Conservation (phyloP, 2,113 vertebrate species). For the Perca flavescens region DNA sequence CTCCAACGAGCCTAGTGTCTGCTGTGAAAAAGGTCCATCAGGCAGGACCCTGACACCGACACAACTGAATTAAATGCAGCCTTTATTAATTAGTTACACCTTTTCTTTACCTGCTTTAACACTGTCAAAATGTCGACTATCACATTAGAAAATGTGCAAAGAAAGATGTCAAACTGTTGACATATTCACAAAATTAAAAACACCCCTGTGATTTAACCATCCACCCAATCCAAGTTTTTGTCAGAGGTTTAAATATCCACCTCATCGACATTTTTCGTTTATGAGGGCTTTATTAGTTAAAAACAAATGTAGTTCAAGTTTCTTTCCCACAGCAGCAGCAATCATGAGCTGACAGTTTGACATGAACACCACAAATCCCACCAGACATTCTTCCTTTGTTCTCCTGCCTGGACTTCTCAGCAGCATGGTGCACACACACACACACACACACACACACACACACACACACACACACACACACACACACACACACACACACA, state of each 20-base stretch:
- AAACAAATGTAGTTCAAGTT: neutral
- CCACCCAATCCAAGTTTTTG: neutral
- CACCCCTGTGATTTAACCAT: neutral
- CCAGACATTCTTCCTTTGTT: slow-evolving; percentile 48
- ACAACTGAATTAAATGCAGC: neutral
- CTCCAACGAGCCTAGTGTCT: too few relatives aligned
- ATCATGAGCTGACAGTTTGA: slow-evolving; percentile 30
- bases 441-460: neutral
- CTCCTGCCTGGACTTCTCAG: slow-evolving; percentile 31
- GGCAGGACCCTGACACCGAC: neutral
- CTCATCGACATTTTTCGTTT: neutral
- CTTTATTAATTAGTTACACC: neutral
- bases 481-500: too few relatives aligned
- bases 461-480: too few relatives aligned
- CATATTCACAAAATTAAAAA: neutral
- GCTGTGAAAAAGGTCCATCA: too few relatives aligned
- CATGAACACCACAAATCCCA: slow-evolving; percentile 37
- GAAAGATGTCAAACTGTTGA: neutral
- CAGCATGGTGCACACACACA: neutral
- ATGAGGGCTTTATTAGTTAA: neutral
- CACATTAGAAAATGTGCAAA: neutral
- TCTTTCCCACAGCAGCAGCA: neutral
- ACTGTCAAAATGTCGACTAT: neutral
- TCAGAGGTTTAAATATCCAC: neutral
- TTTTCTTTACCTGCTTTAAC: neutral